Base-by-base conservation (phyloP, 2,888 invertebrate species). In the Standfussiana lucernea region DNA sequence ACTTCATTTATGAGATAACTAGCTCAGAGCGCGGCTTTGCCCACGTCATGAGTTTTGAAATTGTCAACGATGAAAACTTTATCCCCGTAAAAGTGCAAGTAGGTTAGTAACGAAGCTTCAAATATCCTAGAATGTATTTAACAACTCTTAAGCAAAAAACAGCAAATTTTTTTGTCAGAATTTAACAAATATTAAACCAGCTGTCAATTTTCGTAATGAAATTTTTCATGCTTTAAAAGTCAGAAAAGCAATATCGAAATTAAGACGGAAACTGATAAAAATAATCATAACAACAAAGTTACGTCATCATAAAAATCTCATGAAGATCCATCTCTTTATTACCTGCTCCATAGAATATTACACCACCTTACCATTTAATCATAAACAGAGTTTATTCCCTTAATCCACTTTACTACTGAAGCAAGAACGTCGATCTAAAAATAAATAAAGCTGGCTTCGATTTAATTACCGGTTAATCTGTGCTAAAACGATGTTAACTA, bases 381-480 rank as follows among this genome's bases (percentile, higher is more conserved):
- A 67, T 71, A 74, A 82, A 65, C 37, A 11, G 10, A 64, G 59
- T 67, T 68, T 32, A 62, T 40, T 35, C 18, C 73, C 71, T 45
- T 72, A 61, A 85, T 82, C 70, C 68, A 47, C 45, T 65, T 28
- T 69, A 83, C 61, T 61, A 47, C 68, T 37, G 6, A 13, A 74
- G 45, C 69, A 72, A 50, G 68, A 71, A 71, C n/a, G 47, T 72
- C 37, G 47, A 64, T 75, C 80, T 77, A 66, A 72, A 79, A 80
- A 84, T 86, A 84, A 83, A 83, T 66, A 56, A 45, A 72, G n/a
- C 65, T 59, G 35, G 35, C 69, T 66, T 47, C 70, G 59, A 85
- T 85, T 85, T 85, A 86, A 80, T 86, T 83, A 86, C 74, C 62
- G 59, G 68, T 69, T 82, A 86, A 78, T 82, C 77, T 68, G 50